These are phyloP conservation scores for Dorcus parallelipipedus DNA, from an alignment of 2,888 invertebrate genomes.

Conservation along the genomic window DNA sequence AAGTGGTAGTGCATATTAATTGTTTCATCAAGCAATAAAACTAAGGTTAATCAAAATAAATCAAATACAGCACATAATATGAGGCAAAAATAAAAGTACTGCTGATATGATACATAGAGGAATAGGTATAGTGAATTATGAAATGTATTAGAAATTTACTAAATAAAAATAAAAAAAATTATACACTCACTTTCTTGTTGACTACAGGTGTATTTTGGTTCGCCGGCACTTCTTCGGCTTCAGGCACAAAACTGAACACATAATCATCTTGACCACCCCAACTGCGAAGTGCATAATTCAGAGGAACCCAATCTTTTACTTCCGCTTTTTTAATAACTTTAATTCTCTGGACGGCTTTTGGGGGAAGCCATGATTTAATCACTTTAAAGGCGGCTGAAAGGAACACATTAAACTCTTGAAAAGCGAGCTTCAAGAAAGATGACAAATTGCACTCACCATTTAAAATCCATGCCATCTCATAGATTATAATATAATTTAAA, in stretches of 20 bases:
- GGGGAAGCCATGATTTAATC: conserved; percentile 81
- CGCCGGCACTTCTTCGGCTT: conserved; percentile 41
- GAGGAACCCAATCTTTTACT: conserved; percentile 69
- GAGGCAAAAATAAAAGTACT: no score
- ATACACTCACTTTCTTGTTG: conserved; percentile 30
- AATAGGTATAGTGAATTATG: no score
- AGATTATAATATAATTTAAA: conserved; percentile 84
- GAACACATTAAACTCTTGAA: neutral
- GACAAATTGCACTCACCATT: conserved; percentile 57
- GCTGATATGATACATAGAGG: no score
- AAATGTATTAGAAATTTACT: no score
- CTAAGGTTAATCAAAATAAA: no score
- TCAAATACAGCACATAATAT: no score
- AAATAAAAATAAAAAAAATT: neutral
- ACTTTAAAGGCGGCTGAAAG: conserved; percentile 81
- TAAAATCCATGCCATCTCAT: conserved; percentile 92
- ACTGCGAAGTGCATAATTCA: conserved; percentile 68
- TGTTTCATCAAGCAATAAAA: no score
- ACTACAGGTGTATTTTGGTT: conserved; percentile 17
- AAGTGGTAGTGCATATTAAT: no score
- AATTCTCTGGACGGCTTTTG: conserved; percentile 84
- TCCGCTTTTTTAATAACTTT: conserved; percentile 77
- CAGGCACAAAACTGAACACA: conserved; percentile 67
- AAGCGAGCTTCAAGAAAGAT: neutral
- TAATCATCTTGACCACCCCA: conserved; percentile 83